Conservation (phyloP, 2,888 invertebrate genomes). For the Andrena praecox region DNA sequence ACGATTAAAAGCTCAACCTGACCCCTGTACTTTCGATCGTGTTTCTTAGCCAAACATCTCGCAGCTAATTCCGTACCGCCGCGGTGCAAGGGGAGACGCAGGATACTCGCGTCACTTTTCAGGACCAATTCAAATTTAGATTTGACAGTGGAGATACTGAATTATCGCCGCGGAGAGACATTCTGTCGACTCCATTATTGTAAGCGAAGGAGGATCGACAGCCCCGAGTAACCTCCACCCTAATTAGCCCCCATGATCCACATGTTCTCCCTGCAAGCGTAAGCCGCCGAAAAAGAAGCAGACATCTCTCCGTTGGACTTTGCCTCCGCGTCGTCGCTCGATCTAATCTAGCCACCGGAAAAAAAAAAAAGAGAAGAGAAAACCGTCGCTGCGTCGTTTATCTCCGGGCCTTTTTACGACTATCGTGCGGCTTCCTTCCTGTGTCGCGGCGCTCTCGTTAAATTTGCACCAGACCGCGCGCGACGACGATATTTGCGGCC, state of each 20-base stretch:
- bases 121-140: not conserved
- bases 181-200: not conserved
- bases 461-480: conserved; percentile 63
- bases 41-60: not conserved
- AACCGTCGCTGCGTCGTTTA: conserved; percentile 54
- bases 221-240: too few relatives aligned
- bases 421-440: conserved; percentile 76
- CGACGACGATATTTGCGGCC: conserved; percentile 62
- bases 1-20: too few relatives aligned
- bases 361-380: not conserved
- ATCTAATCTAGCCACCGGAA: conserved; percentile 38
- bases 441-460: conserved; percentile 63
- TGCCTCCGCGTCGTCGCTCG: conserved; percentile 18
- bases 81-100: not conserved
- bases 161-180: not conserved
- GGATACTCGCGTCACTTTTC: conserved; percentile 8
- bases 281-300: conserved; percentile 18
- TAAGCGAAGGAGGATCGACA: too few relatives aligned
- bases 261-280: not conserved
- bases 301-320: conserved; percentile 5
- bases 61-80: not conserved
- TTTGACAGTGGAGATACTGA: not conserved
- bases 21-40: not conserved
- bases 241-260: not conserved
- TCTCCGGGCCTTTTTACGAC: conserved; percentile 71